Percentiles rank a stretch among this genome's conserved stretches.
phyloP scores from a whole-genome alignment of 2,797 vertebrate species.

The Coilia nasus region DNA sequence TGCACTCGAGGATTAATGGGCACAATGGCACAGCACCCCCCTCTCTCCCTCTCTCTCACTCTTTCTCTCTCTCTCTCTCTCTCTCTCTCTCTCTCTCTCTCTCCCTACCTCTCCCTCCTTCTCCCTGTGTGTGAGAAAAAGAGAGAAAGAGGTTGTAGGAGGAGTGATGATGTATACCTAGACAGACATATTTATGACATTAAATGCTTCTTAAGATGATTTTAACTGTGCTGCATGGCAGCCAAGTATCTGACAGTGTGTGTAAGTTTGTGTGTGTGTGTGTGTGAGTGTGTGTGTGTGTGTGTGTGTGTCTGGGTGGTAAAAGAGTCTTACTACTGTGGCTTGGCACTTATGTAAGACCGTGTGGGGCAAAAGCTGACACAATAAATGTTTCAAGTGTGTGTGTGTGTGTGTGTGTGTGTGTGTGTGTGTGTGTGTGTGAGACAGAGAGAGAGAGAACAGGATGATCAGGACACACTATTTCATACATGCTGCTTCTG shows the following conservation, averaged over 20 bases:
- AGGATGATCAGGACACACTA: background rate
- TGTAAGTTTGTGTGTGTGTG: background rate
- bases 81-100: too few species aligned
- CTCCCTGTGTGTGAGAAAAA: background rate
- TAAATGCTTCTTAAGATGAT: conserved; percentile 20
- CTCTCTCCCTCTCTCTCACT: too few species aligned
- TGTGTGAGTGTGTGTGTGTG: background rate
- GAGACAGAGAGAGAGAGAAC: background rate
- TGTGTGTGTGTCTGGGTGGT: conserved; percentile 4
- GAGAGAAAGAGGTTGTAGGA: background rate
- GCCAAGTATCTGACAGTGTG: conserved; percentile 7
- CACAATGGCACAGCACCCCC: background rate
- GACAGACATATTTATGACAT: background rate
- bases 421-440: background rate
- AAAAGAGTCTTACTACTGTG: background rate
- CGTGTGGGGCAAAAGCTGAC: background rate
- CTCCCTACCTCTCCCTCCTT: too few species aligned
- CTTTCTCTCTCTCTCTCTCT: too few species aligned
- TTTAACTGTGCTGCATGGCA: background rate
- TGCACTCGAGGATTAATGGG: background rate
- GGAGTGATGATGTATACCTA: background rate
- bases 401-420: background rate
- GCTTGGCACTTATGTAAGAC: background rate
- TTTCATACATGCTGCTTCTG: background rate
- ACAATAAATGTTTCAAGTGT: background rate